Evolutionary conservation across 2,888 invertebrate species (phyloP).

Genomic region (Eubasilissa splendida): DNA sequence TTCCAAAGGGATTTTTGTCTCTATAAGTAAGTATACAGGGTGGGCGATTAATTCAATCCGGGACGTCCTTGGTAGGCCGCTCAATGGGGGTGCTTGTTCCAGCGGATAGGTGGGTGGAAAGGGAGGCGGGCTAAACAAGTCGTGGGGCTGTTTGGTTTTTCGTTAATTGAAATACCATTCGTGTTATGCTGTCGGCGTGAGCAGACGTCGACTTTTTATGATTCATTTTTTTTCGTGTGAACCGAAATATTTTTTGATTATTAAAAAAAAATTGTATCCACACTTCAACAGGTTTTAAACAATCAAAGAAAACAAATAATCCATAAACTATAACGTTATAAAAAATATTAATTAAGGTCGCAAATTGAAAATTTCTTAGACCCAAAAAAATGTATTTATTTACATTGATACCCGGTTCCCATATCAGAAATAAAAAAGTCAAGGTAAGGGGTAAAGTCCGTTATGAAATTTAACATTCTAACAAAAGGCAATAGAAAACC

Average conservation of each 20-base stretch:
- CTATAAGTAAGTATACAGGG: conserved; percentile 39
- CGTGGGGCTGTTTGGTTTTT: conserved; percentile 13
- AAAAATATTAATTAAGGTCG: no score
- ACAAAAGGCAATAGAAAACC: conserved; percentile 26
- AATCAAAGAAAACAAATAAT: no score
- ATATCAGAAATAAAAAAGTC: conserved; percentile 22
- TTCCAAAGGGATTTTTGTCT: conserved; percentile 17
- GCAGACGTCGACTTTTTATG: no score
- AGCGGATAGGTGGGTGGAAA: background rate
- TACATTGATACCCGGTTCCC: background rate
- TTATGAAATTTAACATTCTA: conserved; percentile 9
- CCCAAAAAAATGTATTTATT: no score
- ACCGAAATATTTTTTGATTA: no score
- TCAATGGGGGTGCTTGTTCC: background rate
- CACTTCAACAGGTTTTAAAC: no score
- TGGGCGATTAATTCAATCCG: conserved; percentile 46
- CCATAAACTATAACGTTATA: no score
- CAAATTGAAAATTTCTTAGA: no score
- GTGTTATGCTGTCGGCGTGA: no score
- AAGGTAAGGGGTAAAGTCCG: conserved; percentile 5
- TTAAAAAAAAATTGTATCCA: no score
- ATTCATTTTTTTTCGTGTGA: no score
- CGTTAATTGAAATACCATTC: background rate
- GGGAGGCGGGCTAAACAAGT: background rate
- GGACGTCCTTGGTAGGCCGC: conserved; percentile 28